A percentile compares a stretch with the other conserved stretches of the same genome.
These are phyloP conservation scores for Tetragnatha montana DNA, from an alignment of 2,888 invertebrate genomes.

Conservation along the genomic window DNA sequence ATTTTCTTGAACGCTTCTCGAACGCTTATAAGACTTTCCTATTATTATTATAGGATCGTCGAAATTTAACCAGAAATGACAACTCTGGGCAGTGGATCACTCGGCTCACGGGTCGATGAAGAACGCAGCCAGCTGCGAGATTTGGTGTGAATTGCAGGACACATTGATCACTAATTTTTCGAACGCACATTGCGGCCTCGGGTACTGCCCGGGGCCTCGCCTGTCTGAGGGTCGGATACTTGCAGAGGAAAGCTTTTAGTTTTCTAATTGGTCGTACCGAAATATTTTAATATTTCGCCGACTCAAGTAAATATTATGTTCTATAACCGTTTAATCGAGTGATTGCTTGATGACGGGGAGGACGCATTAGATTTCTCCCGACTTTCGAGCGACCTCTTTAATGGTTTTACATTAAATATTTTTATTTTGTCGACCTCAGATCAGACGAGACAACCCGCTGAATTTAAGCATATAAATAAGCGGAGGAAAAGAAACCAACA, in stretches of 20 bases:
- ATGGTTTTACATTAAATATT: no score
- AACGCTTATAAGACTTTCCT: no score
- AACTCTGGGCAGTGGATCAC: constrained; percentile 76
- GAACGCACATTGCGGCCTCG: constrained; percentile 77
- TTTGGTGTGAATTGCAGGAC: constrained; percentile 76
- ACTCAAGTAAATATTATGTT: no score
- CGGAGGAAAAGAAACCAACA: constrained; percentile 84
- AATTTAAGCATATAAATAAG: constrained; percentile 84
- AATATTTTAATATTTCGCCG: no score
- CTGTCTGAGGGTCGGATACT: constrained; percentile 76
- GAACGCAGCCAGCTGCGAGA: constrained; percentile 77
- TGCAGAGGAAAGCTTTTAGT: no score
- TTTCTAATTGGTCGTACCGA: no score
- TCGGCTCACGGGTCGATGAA: constrained; percentile 77
- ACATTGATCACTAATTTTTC: constrained; percentile 76
- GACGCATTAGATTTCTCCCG: no score
- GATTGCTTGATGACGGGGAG: no score
- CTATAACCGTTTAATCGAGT: no score
- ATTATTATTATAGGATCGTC: no score
- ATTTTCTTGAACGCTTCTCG: no score
- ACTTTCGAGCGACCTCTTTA: no score
- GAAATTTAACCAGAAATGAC: constrained; percentile 22
- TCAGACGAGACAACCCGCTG: constrained; percentile 77
- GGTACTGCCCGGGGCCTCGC: constrained; percentile 74
- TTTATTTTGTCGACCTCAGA: constrained; percentile 64